Evolutionary conservation across 2,797 vertebrate species (phyloP), one percentile per base, ranked within the genome.

Genomic region (Echiichthys vipera): DNA sequence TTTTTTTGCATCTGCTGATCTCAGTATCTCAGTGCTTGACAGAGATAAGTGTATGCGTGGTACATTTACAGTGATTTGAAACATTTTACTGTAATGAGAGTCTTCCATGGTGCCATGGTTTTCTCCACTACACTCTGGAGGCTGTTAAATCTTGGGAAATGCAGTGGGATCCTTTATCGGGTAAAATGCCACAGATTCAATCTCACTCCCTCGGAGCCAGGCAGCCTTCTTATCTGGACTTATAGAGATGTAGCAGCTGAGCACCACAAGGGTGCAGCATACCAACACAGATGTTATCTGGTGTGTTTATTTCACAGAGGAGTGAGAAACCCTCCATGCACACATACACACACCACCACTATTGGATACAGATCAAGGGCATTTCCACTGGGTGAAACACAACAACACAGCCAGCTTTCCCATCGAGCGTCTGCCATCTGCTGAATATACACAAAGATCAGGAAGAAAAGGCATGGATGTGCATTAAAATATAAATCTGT

Each of bases 261-360:
- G 74, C 83, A 65, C 92, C 93, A 93, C 93, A 89, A 94, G 93
- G 88, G 92, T 86, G 93, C 93, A 94, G 92, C 89, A 93, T 77
- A 91, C 89, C 84, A 92, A 88, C 90, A 88, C 91, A 91, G 91
- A 93, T 92, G 84, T 89, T 92, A 91, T 92, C 91, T 84, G 36
- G 10, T 76, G 80, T 77, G 68, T 74, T 65, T 61, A 43, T 87
- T 86, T 88, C 81, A 84, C 75, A 74, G 75, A 86, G 77, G 50
- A 83, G 61, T 24, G 65, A 74, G 74, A 49, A 57, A 51, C 25
- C 53, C 36, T 18, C 6, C 40, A 32, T 1, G 5, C 42, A 34
- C 68, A 50, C 43, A 70, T 18, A 58, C 46, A 61, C 22, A 59
- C 22, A 24, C 18, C 27, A 17, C 17, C 77, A 62, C 56, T 53